Evolutionary conservation across 37 sponge, comb jelly and placozoan species (phyloP), one percentile per base, ranked within the genome.

Genomic region (Lycopodina hypogea): DNA sequence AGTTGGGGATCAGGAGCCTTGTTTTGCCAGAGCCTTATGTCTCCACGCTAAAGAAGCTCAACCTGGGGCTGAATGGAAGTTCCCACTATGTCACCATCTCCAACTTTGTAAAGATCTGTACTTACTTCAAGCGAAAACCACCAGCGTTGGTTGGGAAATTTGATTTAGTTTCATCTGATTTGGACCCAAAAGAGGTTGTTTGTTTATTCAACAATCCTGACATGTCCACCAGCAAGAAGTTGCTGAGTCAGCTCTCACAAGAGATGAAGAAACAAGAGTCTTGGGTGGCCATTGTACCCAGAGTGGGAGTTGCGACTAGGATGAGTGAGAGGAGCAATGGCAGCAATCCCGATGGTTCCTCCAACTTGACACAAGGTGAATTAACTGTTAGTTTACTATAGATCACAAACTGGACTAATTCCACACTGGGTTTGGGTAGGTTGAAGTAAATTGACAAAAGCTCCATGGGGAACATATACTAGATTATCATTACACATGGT

Each of bases 71-170:
- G 17, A 79, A 65, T 23, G 86, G 79, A 7, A 60, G 79, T 19
- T 85, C 86, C 22, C 86, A 85, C 34, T 85, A 78, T 34, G 30
- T 85, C 55, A 78, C 79, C 9, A 64, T 85, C 34, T n/a, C 41
- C 35, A 80, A 85, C 35, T 85, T 85, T 35, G 33, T 85, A 50
- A 78, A 78, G 50, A 67, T 85, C 21, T 85, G 86, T 33, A 48
- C 7, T 18, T 85, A 85, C 48, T 85, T 78, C 39, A 58, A 73
- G 63, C 51, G 56, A 30, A 24, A 34, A 6, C 68, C 74, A 23
- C 86, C 86, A 0, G 52, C 34, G 19, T 72, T 60, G 9, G 3
- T 85, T 12, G 15, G 41, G 3, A 65, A 55, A 7, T 85, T 85
- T 51, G 38, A 48, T 56, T 30, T 61, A 38, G 40, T 85, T 35